Evolutionary conservation across 2,797 vertebrate species (phyloP).

Genomic region (Scolopax bukidnonensis): DNA sequence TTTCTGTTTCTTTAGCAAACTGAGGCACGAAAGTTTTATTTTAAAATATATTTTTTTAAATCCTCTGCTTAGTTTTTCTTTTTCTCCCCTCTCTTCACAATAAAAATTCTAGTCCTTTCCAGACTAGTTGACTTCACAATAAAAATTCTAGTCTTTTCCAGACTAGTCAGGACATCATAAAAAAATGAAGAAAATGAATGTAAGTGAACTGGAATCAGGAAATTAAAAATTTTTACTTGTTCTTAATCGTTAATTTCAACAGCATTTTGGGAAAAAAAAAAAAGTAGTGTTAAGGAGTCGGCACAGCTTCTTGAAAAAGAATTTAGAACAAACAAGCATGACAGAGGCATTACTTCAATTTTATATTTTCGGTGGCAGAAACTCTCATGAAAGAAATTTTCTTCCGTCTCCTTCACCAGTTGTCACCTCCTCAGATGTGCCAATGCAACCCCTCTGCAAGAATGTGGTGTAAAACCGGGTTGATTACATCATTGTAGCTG

Average conservation of each 20-base stretch:
- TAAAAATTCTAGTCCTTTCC: background rate
- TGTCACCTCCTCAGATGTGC: background rate
- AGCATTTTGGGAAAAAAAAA: too few relatives aligned
- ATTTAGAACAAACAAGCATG: background rate
- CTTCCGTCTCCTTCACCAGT: background rate
- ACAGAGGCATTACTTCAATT: background rate
- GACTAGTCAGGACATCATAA: background rate
- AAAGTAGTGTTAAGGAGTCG: background rate
- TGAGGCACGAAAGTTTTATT: background rate
- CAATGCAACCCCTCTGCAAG: background rate
- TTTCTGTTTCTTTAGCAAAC: constrained; percentile 21
- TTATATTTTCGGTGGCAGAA: background rate
- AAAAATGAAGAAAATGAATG: background rate
- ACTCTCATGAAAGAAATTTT: background rate
- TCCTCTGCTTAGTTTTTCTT: background rate
- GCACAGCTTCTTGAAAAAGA: background rate
- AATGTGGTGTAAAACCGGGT: background rate
- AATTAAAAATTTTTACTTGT: background rate
- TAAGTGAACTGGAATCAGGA: background rate
- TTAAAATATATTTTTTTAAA: background rate
- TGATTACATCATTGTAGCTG: background rate
- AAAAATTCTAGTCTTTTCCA: background rate
- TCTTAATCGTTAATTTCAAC: background rate
- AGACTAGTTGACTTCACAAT: background rate
- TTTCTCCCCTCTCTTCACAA: background rate